phyloP scores from a whole-genome alignment of 2,888 invertebrate genomes.

The Eupithecia subfuscata region DNA sequence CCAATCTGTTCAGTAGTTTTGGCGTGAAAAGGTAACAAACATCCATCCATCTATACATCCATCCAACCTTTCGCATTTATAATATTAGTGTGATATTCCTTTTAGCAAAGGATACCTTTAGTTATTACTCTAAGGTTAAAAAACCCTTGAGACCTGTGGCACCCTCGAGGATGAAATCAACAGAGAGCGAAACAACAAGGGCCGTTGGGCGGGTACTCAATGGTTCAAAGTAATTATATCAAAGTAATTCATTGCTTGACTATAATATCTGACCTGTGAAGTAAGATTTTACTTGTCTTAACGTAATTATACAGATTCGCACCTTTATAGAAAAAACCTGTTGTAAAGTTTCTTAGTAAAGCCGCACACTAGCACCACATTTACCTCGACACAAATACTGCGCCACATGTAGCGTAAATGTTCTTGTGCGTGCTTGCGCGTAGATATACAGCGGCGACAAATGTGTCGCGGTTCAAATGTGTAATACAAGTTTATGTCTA shows the following conservation, averaged over 20 bases:
- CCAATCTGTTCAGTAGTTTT: too few species aligned
- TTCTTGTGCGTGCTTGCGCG: too few species aligned
- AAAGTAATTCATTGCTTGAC: slow-evolving; percentile 15
- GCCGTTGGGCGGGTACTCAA: slow-evolving; percentile 17
- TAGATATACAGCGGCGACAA: too few species aligned
- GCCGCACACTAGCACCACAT: neutral
- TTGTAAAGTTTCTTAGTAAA: neutral
- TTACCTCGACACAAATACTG: neutral
- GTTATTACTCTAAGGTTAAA: slow-evolving; percentile 18
- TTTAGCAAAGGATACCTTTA: too few species aligned
- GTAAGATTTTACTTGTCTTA: neutral
- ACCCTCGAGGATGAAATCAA: slow-evolving; percentile 26
- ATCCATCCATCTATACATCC: too few species aligned
- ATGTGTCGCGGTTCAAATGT: too few species aligned
- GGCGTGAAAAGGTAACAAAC: too few species aligned
- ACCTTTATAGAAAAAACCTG: neutral
- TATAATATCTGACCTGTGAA: neutral
- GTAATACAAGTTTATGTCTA: too few species aligned
- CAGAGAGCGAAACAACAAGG: slow-evolving; percentile 19
- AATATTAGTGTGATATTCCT: too few species aligned
- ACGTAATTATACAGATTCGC: neutral
- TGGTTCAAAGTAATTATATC: slow-evolving; percentile 30
- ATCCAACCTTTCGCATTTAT: too few species aligned
- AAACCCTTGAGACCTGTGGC: slow-evolving; percentile 24
- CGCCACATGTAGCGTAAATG: too few species aligned